Conservation (phyloP, 2,797 vertebrate genomes). For the Pantherophis alleghaniensis region DNA sequence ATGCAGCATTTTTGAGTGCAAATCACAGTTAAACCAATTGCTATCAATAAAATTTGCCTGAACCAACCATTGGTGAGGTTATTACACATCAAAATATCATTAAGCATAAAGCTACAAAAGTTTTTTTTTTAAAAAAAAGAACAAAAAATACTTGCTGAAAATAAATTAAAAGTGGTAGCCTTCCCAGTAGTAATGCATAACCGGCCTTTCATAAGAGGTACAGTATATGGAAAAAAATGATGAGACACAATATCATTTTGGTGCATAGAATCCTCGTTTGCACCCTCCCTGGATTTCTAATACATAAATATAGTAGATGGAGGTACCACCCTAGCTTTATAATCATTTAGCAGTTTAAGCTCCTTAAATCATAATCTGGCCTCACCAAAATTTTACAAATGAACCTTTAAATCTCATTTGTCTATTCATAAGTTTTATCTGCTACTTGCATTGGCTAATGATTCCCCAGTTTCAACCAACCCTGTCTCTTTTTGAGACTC, state of each 20-base stretch:
- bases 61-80: background rate
- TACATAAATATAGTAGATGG: background rate
- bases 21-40: conserved; percentile 22
- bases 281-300: no score
- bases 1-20: conserved; percentile 39
- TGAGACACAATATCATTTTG: background rate
- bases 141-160: conserved; percentile 26
- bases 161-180: conserved; percentile 55
- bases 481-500: background rate
- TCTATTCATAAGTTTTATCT: background rate
- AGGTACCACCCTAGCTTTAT: no score
- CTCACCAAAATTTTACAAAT: background rate
- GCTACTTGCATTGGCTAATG: background rate
- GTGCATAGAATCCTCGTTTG: background rate
- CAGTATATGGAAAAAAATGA: background rate
- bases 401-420: background rate
- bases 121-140: conserved; percentile 32
- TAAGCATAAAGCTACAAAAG: conserved; percentile 62
- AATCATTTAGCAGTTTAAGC: no score
- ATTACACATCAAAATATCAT: background rate
- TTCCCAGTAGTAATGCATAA: background rate
- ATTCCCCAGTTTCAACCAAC: background rate
- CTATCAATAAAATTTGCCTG: background rate
- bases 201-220: background rate
- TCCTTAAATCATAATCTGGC: background rate